Conservation (phyloP, 2,888 invertebrate species). For the Lissocephala sabroskyi region DNA sequence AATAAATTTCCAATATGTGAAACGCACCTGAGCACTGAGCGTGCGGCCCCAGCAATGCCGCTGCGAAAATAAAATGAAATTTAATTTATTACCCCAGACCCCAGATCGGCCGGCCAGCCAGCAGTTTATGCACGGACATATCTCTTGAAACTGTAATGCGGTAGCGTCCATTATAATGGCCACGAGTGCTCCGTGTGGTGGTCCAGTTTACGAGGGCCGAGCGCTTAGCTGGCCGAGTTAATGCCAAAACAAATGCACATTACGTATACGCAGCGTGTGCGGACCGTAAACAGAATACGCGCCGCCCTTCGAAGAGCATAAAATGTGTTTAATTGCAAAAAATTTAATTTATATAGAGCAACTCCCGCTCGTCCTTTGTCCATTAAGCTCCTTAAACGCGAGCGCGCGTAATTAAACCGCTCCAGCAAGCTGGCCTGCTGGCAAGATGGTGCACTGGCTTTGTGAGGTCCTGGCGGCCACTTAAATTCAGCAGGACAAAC, state of each 20-base stretch:
- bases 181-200: neutral
- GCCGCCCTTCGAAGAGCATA: conserved; percentile 19
- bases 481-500: neutral
- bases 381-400: conserved; percentile 9
- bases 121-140: conserved; percentile 31
- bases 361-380: neutral
- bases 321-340: conserved; percentile 58
- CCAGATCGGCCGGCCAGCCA: neutral
- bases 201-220: conserved; percentile 30
- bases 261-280: conserved; percentile 5
- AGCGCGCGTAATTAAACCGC: conserved; percentile 9
- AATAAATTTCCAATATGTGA: conserved; percentile 48
- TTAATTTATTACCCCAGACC: conserved; percentile 39
- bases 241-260: conserved; percentile 23
- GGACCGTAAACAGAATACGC: conserved; percentile 26
- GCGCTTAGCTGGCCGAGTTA: conserved; percentile 4
- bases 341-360: conserved; percentile 28
- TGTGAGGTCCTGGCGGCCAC: too few species aligned
- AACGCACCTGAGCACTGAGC: conserved; percentile 34
- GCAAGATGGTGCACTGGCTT: too few species aligned
- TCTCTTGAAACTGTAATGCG: conserved; percentile 33
- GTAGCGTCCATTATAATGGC: conserved; percentile 17
- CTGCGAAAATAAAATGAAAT: conserved; percentile 41
- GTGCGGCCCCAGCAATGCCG: conserved; percentile 14
- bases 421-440: neutral